Base-by-base conservation (phyloP, 2,113 vertebrate species). In the Catharus fuscescens region DNA sequence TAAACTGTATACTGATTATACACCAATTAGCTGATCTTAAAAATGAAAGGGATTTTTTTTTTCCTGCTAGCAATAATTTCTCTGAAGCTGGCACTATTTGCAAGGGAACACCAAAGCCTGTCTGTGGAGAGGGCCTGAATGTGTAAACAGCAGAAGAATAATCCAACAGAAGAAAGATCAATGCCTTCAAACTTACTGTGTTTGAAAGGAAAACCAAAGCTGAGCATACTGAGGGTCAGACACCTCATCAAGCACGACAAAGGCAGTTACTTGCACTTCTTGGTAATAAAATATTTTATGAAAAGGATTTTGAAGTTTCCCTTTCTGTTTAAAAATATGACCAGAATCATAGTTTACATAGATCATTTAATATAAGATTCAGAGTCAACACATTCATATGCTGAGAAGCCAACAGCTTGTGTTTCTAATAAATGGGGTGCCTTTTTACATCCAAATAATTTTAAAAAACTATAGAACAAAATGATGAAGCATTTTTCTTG, bases 11-110 rank as follows among this genome's bases (percentile, higher is more conserved):
- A 50, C 56, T 90, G 74, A 96, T 85, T 85, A 88, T 45, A 85
- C 18, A 77, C 88, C 79, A 94, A 96, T 95, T 93, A 96, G 78
- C 74, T 80, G 42, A 88, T 67, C 36, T 57, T 80, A 61, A 56
- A 96, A 93, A 64, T 24, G 3, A 85, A 85, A 96, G 65, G 40
- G n/a, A 29, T 31, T 74, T 90, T 70, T 86, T 86, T 89, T 90
- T 81, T 64, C 52, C 60, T 69, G 57, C 66, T 66, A 69, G 34
- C 50, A 88, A 47, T 65, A 80, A 83, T 81, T 89, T 91, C 57
- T 95, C 84, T 82, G 62, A 93, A 94, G 70, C 60, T 94, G 90
- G 87, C 85, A 94, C n/a, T 47, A 82, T 65, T 86, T 85, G 44
- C 80, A 81, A 86, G 20, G 52, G 57, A 95, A 85, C 36, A 72